phyloP scores from a whole-genome alignment of 2,888 invertebrate species.

The Neria commutata region DNA sequence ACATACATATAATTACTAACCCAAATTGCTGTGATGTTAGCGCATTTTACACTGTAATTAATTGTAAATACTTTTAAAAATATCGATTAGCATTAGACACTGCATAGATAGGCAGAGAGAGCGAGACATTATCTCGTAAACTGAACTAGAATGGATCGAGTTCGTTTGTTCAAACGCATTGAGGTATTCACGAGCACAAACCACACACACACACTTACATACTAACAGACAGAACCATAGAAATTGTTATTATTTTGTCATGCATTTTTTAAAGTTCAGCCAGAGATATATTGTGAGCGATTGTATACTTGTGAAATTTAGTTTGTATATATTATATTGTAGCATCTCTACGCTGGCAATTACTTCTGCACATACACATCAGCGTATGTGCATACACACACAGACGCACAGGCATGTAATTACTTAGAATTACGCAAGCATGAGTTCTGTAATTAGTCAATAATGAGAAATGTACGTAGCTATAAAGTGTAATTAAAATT shows the following conservation, averaged over 20 bases:
- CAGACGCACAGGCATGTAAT: not conserved
- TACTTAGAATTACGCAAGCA: no score
- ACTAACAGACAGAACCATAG: no score
- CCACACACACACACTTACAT: no score
- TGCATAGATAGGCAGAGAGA: not conserved
- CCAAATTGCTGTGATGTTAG: slow-evolving; percentile 62
- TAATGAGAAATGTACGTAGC: slow-evolving; percentile 33
- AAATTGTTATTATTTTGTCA: no score
- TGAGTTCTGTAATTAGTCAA: slow-evolving; percentile 25
- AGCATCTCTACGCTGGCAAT: no score
- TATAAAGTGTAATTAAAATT: slow-evolving; percentile 14
- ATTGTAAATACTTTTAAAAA: slow-evolving; percentile 42
- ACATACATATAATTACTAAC: no score
- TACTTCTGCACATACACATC: not conserved
- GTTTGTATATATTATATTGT: no score
- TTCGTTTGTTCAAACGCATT: not conserved
- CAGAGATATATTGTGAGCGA: not conserved
- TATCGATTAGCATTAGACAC: slow-evolving; percentile 39
- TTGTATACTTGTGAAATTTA: no score
- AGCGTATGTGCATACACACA: not conserved
- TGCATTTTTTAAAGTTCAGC: not conserved
- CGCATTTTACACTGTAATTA: slow-evolving; percentile 59
- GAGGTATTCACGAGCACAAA: no score
- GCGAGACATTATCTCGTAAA: no score
- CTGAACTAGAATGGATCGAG: no score